Evolutionary conservation across 1,140 invertebrate species (phyloP), one percentile per base, ranked within the genome.

Genomic region (Yoshiicerus persimilis): DNA sequence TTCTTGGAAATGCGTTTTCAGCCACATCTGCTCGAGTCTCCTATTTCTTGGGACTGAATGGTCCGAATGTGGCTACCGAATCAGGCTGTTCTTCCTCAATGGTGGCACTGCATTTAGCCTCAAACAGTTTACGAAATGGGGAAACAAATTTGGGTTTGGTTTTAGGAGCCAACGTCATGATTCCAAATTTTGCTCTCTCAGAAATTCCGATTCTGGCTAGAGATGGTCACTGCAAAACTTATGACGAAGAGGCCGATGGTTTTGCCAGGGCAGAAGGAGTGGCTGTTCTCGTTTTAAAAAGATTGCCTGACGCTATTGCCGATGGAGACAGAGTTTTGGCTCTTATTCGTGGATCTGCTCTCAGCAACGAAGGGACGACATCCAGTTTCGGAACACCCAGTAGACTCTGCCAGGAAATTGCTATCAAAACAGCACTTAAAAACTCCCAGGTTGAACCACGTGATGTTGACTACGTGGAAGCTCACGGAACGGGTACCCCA

Each of bases 401-500:
- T 47, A 20, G 32, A 6, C 27, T 39, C 1, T 39, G 66, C 32
- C 94, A 94, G 91, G 93, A 93, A 56, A 88, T 91, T 39, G 90
- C 95, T n/a, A 90, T 95, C 13, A 89, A 92, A 77, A 93, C 93
- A 88, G 92, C 94, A 9, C 94, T 94, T 87, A 91, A 89, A 27
- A 93, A 95, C 87, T 92, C 93, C 30, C 91, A 92, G 41, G 87
- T 95, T 38, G 91, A 93, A 88, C 94, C 94, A 11, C 90, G 91
- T 62, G 87, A 91, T n/a, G 93, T 94, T 32, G 90, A 91, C 5
- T 95, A 94, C 91, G 93, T 95, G 34, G 94, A 95, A 90, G 93
- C 93, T 75, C 94, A 95, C 91, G 94, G 94, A n/a, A 95, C 94
- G 32, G 94, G 94, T 16, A 95, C 94, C 0, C 93, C 94, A 91